phyloP scores from a whole-genome alignment of 2,888 invertebrate genomes.

The Amblyteles armatorius region DNA sequence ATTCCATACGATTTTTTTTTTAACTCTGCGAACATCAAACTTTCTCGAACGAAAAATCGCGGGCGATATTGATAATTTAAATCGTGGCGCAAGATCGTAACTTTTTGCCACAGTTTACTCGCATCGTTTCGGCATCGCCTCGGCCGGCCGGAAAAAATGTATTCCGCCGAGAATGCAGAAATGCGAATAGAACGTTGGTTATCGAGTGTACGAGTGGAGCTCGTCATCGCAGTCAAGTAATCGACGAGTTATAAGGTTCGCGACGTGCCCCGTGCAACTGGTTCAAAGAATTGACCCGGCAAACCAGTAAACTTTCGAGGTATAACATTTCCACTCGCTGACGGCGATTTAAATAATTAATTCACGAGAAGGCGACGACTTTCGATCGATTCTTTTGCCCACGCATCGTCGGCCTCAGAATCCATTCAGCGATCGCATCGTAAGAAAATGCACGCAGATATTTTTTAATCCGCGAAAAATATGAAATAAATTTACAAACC shows the following conservation, averaged over 20 bases:
- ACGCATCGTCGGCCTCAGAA: not conserved
- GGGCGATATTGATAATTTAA: not conserved
- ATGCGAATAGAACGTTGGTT: not conserved
- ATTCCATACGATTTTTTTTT: too few relatives aligned
- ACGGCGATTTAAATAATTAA: constrained; percentile 54
- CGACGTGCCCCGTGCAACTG: constrained; percentile 21
- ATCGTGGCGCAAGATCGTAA: not conserved
- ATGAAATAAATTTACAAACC: too few relatives aligned
- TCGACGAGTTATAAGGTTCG: constrained; percentile 12
- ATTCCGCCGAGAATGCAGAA: not conserved
- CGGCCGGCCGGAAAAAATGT: constrained; percentile 4
- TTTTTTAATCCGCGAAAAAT: too few relatives aligned
- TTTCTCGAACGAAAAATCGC: constrained; percentile 8
- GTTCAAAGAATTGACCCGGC: constrained; percentile 53
- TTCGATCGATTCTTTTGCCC: constrained; percentile 33
- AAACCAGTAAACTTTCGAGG: constrained; percentile 51
- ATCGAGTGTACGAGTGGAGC: not conserved
- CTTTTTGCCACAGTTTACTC: not conserved
- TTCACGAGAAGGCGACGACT: constrained; percentile 54
- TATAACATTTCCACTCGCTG: constrained; percentile 33
- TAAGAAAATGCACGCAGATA: not conserved
- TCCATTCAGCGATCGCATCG: not conserved
- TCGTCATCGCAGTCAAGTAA: constrained; percentile 11
- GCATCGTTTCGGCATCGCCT: not conserved
- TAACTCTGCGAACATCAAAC: not conserved